Evolutionary conservation across 2,888 invertebrate genomes (phyloP), one percentile per base, ranked within the genome.

Genomic region (Eurois occulta): DNA sequence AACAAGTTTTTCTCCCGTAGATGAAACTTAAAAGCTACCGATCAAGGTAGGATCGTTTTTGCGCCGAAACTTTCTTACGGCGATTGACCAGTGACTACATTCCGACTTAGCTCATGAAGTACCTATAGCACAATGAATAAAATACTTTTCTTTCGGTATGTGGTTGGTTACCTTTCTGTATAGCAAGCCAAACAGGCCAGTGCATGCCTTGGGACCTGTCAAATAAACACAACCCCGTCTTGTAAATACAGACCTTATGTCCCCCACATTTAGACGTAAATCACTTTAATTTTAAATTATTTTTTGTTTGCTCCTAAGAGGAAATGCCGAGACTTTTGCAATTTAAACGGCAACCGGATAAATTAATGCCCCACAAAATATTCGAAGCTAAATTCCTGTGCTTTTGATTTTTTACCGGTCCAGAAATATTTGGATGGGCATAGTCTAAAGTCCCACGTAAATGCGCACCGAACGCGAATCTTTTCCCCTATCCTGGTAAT

Each of bases 291-390:
- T 82, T 82, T 82, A 81, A 89, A 67, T n/a, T 82, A 80, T 87
- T 95, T 95, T 95, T 95, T 94, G 91, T 91, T 90, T 85, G 87
- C 87, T 91, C 91, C 92, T 92, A 90, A 87, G 87, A 95, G 94
- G 93, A 95, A 95, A 95, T 95, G 92, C 94, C 93, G 87, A 91
- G 92, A 90, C 93, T 92, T n/a, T n/a, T 91, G 92, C 93, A 94
- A 92, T 94, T 93, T 93, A 94, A 93, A 93, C 90, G 92, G 92
- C 91, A 90, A 90, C 91, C 92, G 93, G 92, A 93, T 93, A 92
- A 94, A 92, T 92, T 84, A 87, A 89, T 87, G 84, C 86, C 81
- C 87, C 85, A 89, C 89, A 88, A 90, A 88, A 87, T 87, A 87
- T 88, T 90, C 87, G 46, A 79, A 66, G 48, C 38, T 60, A 72